A percentile compares a stretch with the other conserved stretches of the same genome.
These are phyloP conservation scores for Tetropium fuscum DNA, from an alignment of 2,888 invertebrate genomes.

Conservation along the genomic window DNA sequence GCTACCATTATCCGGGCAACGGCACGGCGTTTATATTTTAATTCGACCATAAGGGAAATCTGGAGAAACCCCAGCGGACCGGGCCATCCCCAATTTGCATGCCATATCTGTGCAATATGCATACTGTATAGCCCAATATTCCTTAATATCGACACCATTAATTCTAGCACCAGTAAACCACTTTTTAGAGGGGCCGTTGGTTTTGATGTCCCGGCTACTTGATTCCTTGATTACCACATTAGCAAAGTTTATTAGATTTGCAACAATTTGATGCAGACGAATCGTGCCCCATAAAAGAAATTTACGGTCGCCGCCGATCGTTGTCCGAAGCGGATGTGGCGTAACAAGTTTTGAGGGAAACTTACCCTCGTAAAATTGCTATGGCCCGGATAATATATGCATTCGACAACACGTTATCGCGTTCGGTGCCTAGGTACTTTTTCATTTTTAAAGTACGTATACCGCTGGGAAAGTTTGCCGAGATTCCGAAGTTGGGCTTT, in stretches of 20 bases:
- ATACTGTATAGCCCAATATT: constrained; percentile 17
- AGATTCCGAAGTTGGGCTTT: too few relatives aligned
- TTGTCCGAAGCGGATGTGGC: background rate
- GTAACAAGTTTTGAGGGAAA: background rate
- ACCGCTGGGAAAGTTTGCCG: too few relatives aligned
- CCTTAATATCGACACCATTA: constrained; percentile 9
- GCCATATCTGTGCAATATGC: constrained; percentile 20
- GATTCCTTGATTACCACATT: background rate
- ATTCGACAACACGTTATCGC: constrained; percentile 1
- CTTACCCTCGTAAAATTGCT: constrained; percentile 11
- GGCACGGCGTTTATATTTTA: constrained; percentile 17
- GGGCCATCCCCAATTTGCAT: constrained; percentile 2
- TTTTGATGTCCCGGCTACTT: background rate
- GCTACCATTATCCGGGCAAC: constrained; percentile 15
- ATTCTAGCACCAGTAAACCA: background rate
- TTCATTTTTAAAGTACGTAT: too few relatives aligned
- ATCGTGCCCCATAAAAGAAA: constrained; percentile 3
- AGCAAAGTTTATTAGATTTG: constrained; percentile 6
- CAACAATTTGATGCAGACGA: background rate
- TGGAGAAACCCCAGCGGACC: constrained; percentile 1
- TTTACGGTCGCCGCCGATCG: background rate
- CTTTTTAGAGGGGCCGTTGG: background rate
- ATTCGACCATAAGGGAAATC: constrained; percentile 20
- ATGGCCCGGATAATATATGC: background rate
- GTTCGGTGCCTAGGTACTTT: too few relatives aligned